A percentile compares a stretch with the other conserved stretches of the same genome.
Conservation (phyloP, 2,797 vertebrate genomes). For the Acanthurus lineatus region DNA sequence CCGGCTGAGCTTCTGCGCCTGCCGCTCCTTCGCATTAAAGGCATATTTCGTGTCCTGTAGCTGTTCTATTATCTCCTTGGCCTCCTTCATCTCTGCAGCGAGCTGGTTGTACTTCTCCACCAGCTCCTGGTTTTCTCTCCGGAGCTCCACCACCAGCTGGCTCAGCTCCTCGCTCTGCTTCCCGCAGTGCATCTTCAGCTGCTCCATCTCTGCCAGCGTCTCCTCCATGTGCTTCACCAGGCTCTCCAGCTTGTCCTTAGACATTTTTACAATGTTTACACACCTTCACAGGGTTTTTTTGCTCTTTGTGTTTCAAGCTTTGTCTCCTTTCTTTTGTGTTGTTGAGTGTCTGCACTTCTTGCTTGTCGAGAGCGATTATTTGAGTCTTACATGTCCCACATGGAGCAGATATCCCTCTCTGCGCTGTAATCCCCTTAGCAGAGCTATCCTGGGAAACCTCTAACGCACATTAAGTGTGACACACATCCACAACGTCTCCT, state of each 20-base stretch:
- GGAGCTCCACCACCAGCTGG: conserved; percentile 88
- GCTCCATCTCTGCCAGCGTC: conserved; percentile 90
- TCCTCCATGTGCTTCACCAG: conserved; percentile 92
- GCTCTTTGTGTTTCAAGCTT: not conserved
- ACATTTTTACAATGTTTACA: conserved; percentile 77
- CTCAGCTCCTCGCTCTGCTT: conserved; percentile 90
- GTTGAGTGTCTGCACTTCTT: conserved; percentile 23
- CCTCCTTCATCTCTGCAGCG: conserved; percentile 86
- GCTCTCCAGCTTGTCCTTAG: conserved; percentile 89
- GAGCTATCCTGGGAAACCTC: conserved; percentile 79
- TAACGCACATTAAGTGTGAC: conserved; percentile 45
- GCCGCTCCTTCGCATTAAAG: conserved; percentile 89
- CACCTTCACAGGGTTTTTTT: not conserved
- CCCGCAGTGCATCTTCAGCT: conserved; percentile 89
- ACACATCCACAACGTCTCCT: conserved; percentile 18
- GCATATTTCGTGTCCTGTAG: conserved; percentile 88
- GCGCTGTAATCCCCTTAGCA: conserved; percentile 80
- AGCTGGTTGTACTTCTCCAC: conserved; percentile 88
- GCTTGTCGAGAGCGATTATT: conserved; percentile 42
- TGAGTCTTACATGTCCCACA: conserved; percentile 44
- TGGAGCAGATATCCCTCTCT: conserved; percentile 60
- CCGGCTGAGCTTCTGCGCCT: conserved; percentile 91
- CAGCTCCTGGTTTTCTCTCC: conserved; percentile 89
- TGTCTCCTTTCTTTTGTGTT: not conserved
- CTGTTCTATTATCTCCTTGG: conserved; percentile 88